Evolutionary conservation across 53 echinoderm and acorn worm species (phyloP).

Genomic region (Patiria pectinifera): DNA sequence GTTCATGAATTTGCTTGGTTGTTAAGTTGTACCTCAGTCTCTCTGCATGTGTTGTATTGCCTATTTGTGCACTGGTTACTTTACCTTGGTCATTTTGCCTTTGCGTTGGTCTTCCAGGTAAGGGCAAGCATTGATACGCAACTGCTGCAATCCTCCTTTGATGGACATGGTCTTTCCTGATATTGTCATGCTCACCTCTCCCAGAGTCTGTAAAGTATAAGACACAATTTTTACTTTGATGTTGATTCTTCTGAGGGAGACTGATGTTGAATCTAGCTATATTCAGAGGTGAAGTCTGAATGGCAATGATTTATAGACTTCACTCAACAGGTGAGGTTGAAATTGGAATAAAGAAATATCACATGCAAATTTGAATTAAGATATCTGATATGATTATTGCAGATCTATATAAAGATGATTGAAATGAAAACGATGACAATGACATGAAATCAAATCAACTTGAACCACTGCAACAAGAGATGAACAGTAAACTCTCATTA

Average conservation of each 20-base stretch:
- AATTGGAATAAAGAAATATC: no score
- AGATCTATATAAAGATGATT: no score
- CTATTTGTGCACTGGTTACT: neutral
- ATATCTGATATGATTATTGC: no score
- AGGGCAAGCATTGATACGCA: conserved; percentile 96
- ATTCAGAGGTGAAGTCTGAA: neutral
- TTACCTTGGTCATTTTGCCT: conserved; percentile 90
- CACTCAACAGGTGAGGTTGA: no score
- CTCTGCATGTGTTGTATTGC: neutral
- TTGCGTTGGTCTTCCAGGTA: conserved; percentile 82
- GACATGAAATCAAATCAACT: no score
- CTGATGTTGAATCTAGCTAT: no score
- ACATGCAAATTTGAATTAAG: no score
- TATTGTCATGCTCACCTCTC: conserved; percentile 81
- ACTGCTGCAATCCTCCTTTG: conserved; percentile 80
- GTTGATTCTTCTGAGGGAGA: neutral
- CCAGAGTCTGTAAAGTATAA: conserved; percentile 67
- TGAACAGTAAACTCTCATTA: no score
- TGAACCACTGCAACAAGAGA: no score
- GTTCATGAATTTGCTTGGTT: neutral
- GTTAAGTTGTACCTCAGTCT: neutral
- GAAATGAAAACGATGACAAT: no score
- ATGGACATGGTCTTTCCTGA: conserved; percentile 76
- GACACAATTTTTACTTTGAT: neutral
- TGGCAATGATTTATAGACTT: neutral